Evolutionary conservation across 2,888 invertebrate species (phyloP).

Genomic region (Nebria brevicollis): DNA sequence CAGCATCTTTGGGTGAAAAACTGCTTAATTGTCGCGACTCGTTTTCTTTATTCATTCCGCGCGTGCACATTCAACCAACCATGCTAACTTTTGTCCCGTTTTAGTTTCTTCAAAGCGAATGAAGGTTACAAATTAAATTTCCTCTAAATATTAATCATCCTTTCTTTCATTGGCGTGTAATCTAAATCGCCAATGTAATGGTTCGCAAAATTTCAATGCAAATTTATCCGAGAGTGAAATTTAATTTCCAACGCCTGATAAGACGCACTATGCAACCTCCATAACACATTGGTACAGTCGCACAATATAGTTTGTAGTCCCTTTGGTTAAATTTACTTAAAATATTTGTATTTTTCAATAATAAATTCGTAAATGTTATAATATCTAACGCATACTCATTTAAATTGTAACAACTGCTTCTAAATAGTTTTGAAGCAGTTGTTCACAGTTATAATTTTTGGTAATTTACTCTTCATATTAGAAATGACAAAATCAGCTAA

Average conservation of each 20-base stretch:
- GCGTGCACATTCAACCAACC: neutral
- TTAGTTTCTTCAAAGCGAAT: constrained; percentile 27
- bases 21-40: constrained; percentile 51
- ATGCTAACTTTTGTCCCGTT: constrained; percentile 45
- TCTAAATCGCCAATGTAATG: constrained; percentile 55
- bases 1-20: constrained; percentile 50
- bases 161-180: constrained; percentile 55
- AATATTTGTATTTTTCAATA: no score
- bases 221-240: constrained; percentile 54
- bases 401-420: no score
- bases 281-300: constrained; percentile 8
- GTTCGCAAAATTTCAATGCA: constrained; percentile 54
- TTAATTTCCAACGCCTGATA: constrained; percentile 52
- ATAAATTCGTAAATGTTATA: no score
- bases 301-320: neutral
- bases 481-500: no score
- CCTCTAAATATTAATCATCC: constrained; percentile 53
- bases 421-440: no score
- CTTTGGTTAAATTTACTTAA: no score
- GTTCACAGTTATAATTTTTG: no score
- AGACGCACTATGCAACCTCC: constrained; percentile 40
- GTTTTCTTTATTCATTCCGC: constrained; percentile 39
- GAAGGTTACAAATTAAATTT: constrained; percentile 49
- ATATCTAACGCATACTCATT: no score
- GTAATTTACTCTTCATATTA: no score